These are phyloP conservation scores for Drosophila murphyi DNA, from an alignment of 1,140 invertebrate genomes.

Conservation along the genomic window DNA sequence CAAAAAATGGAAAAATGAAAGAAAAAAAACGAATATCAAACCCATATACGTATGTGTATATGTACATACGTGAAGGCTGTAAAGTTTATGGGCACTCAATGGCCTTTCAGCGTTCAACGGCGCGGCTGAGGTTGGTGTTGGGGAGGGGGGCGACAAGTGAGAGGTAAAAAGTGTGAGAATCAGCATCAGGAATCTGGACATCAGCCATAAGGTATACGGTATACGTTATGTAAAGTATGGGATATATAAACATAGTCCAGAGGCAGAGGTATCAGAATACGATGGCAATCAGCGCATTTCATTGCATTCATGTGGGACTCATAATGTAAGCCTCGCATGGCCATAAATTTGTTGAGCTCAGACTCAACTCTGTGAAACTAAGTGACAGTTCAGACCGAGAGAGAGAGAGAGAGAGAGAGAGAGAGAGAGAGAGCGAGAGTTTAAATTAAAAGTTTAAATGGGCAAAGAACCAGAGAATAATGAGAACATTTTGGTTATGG, in stretches of 20 bases:
- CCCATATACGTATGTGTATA: background rate
- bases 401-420: too few species aligned
- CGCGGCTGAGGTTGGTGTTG: background rate
- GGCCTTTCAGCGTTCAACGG: conserved; percentile 13
- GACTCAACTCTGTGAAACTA: background rate
- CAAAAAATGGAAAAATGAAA: conserved; percentile 17
- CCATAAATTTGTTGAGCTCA: conserved; percentile 21
- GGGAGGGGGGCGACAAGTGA: background rate
- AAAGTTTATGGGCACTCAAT: conserved; percentile 32
- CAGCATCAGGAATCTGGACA: background rate
- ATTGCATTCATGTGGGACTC: conserved; percentile 27
- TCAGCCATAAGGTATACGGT: background rate
- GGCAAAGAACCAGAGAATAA: too few species aligned
- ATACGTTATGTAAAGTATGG: background rate
- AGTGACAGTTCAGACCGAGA: background rate
- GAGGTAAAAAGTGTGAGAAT: conserved; percentile 13
- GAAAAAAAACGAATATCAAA: conserved; percentile 7
- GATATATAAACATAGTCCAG: conserved; percentile 14
- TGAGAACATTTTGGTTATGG: too few species aligned
- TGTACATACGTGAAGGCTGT: conserved; percentile 7
- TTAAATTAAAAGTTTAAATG: too few species aligned
- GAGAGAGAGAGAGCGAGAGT: too few species aligned
- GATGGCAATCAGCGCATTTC: conserved; percentile 26
- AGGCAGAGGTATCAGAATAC: background rate
- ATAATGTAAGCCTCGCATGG: conserved; percentile 14